Evolutionary conservation across 2,888 invertebrate genomes (phyloP).

Genomic region (Stomorhina lunata): DNA sequence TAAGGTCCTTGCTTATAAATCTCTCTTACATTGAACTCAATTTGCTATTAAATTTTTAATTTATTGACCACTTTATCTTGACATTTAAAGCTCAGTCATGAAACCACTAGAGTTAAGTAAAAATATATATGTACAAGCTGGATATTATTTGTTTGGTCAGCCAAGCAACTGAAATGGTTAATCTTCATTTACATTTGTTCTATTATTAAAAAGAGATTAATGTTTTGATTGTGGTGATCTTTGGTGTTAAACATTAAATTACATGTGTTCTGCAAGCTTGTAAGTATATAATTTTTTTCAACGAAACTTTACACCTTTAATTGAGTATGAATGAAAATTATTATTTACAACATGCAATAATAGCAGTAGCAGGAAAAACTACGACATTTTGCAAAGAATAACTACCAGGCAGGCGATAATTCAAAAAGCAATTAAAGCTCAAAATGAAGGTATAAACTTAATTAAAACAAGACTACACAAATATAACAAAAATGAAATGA

Average conservation of each 20-base stretch:
- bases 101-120: neutral
- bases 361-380: neutral
- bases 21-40: no score
- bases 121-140: neutral
- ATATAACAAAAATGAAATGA: neutral
- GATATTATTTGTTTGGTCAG: neutral
- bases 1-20: no score
- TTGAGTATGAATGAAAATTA: conserved; percentile 41
- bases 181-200: conserved; percentile 6
- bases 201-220: conserved; percentile 48
- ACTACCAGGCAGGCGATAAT: conserved; percentile 21
- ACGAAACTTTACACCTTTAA: conserved; percentile 56
- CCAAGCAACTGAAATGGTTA: neutral
- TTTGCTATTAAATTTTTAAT: no score
- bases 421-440: conserved; percentile 59
- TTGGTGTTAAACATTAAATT: conserved; percentile 53
- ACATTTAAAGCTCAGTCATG: neutral
- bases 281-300: no score
- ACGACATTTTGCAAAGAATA: neutral
- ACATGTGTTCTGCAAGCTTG: conserved; percentile 46
- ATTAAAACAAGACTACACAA: conserved; percentile 25
- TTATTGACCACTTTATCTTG: no score
- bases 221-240: conserved; percentile 26
- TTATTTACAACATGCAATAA: conserved; percentile 24
- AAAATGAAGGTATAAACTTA: conserved; percentile 32